phyloP scores from a whole-genome alignment of 2,113 vertebrate species.

The Spheniscus mendiculus region DNA sequence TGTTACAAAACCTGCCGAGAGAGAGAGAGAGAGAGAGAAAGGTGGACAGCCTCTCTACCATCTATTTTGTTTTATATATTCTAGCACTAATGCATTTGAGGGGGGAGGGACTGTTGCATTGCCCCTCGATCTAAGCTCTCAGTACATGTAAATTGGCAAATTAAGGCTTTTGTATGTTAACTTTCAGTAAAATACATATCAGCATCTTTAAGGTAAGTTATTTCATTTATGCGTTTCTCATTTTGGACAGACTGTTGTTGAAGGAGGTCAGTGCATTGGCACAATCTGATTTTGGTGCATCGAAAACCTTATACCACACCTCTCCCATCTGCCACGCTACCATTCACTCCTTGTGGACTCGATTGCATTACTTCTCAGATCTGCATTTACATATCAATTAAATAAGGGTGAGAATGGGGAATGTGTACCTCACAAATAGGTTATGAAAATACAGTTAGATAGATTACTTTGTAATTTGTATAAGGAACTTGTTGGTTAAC shows the following conservation, averaged over 20 bases:
- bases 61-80: accelerated
- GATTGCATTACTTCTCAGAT: neutral
- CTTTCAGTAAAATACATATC: neutral
- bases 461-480: neutral
- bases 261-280: neutral
- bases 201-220: neutral
- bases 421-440: neutral
- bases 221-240: neutral
- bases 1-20: neutral
- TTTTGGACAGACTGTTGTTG: neutral
- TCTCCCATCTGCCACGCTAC: neutral
- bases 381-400: neutral
- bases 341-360: neutral
- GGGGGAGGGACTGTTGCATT: accelerated
- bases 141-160: accelerated
- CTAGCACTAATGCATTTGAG: no score
- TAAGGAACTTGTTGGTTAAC: neutral
- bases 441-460: neutral
- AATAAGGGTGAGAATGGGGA: neutral
- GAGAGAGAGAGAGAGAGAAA: no score
- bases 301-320: neutral
- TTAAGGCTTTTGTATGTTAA: neutral
- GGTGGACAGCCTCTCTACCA: neutral
- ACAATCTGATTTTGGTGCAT: neutral
- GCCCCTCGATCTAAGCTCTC: neutral